phyloP scores from a whole-genome alignment of 2,113 vertebrate genomes.

The Phycodurus eques region DNA sequence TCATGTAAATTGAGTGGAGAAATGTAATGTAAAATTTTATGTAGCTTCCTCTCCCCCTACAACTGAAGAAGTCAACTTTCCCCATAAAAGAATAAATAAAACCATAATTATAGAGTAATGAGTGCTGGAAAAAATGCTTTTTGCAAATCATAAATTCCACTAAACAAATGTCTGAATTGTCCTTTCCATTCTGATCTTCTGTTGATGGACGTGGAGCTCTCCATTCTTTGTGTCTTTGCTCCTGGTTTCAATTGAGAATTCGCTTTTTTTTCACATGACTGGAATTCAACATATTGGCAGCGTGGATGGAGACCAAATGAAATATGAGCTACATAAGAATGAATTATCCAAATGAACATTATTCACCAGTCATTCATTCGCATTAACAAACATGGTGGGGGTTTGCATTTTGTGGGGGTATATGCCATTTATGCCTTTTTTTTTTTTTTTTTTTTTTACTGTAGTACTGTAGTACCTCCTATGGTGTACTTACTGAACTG shows the following conservation, averaged over 20 bases:
- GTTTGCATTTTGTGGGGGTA: background rate
- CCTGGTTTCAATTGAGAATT: conserved; percentile 48
- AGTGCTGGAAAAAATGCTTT: conserved; percentile 14
- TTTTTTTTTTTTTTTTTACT: background rate
- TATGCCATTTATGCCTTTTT: background rate
- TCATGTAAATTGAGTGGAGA: background rate
- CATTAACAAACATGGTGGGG: background rate
- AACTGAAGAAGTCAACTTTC: background rate
- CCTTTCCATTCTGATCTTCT: conserved; percentile 19
- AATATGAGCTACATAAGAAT: conserved; percentile 2
- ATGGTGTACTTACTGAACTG: background rate
- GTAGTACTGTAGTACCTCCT: background rate
- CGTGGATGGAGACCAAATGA: conserved; percentile 16
- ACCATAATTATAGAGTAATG: background rate
- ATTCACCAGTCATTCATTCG: background rate
- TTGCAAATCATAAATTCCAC: conserved; percentile 6
- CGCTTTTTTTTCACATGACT: conserved; percentile 23
- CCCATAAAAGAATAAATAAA: background rate
- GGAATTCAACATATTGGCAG: conserved; percentile 30
- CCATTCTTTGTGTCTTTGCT: conserved; percentile 8
- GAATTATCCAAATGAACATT: conserved; percentile 3
- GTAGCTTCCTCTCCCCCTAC: background rate
- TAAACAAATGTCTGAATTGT: conserved; percentile 19
- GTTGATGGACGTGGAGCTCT: conserved; percentile 23
- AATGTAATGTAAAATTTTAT: background rate